A percentile compares a stretch with the other conserved stretches of the same genome.
Evolutionary conservation across 2,113 vertebrate species (phyloP).

Genomic region (Eublepharis macularius): DNA sequence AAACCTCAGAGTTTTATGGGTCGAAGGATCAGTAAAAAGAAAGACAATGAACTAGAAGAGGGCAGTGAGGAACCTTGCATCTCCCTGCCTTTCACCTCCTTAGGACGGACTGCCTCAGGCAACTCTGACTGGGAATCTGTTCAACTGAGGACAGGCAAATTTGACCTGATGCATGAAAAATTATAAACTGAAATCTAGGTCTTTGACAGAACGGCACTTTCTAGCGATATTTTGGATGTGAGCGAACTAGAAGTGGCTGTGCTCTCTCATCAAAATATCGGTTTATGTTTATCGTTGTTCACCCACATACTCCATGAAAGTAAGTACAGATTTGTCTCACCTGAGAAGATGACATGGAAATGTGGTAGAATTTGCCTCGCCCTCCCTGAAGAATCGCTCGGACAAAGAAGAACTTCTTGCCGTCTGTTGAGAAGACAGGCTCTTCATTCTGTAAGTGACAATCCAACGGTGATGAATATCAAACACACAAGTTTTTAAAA

Average conservation of each 20-base stretch:
- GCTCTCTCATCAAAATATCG: background rate
- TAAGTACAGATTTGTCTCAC: conserved; percentile 48
- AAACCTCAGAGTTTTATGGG: too few species aligned
- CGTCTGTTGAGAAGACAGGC: conserved; percentile 90
- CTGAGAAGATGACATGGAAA: conserved; percentile 91
- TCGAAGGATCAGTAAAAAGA: too few species aligned
- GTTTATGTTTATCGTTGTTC: background rate
- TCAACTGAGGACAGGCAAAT: conserved; percentile 17
- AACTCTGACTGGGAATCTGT: too few species aligned
- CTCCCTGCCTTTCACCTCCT: too few species aligned
- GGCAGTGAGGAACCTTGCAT: too few species aligned
- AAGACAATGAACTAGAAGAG: too few species aligned
- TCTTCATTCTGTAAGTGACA: conserved; percentile 83
- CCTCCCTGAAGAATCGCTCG: conserved; percentile 92
- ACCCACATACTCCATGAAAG: too few species aligned
- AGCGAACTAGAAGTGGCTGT: background rate
- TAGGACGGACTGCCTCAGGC: too few species aligned
- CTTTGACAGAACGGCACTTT: background rate
- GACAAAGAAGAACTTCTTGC: conserved; percentile 92
- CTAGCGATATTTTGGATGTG: background rate
- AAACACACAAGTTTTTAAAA: background rate
- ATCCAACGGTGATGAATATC: background rate
- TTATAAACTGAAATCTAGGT: background rate
- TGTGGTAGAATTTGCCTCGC: conserved; percentile 92
- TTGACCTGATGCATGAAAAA: background rate